These are phyloP conservation scores for Malacosoma neustria DNA, from an alignment of 2,888 invertebrate genomes.

Conservation along the genomic window DNA sequence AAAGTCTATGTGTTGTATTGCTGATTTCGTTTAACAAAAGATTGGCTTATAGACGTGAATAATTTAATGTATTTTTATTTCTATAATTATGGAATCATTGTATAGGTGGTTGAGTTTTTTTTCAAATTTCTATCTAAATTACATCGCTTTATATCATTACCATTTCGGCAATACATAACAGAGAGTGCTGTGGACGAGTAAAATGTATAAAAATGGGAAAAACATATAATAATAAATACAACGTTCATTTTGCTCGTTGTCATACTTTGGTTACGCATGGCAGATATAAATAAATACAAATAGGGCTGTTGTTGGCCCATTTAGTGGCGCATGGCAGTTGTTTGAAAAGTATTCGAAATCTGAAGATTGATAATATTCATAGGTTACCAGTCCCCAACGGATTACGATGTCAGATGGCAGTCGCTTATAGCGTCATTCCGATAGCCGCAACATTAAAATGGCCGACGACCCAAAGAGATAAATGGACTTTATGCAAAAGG, in stretches of 20 bases:
- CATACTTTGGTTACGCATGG: too few species aligned
- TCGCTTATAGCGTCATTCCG: background rate
- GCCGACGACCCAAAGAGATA: background rate
- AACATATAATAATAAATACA: background rate
- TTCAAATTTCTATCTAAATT: conserved; percentile 35
- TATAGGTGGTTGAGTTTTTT: conserved; percentile 19
- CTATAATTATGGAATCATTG: conserved; percentile 6
- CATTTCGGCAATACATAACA: conserved; percentile 63
- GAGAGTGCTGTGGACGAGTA: conserved; percentile 27
- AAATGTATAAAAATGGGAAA: background rate
- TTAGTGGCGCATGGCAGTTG: background rate
- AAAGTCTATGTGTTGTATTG: conserved; percentile 43
- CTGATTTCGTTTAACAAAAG: conserved; percentile 44
- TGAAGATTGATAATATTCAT: background rate
- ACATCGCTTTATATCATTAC: conserved; percentile 44
- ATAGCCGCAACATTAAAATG: background rate
- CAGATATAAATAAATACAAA: background rate
- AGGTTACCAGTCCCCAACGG: background rate
- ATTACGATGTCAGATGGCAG: background rate
- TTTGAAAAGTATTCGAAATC: background rate
- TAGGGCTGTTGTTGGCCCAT: background rate
- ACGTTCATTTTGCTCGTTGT: background rate
- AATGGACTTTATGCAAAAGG: background rate
- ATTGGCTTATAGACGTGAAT: conserved; percentile 41
- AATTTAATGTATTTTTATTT: conserved; percentile 17